Evolutionary conservation across 2,113 vertebrate genomes (phyloP).

Genomic region (Hyla sarda): DNA sequence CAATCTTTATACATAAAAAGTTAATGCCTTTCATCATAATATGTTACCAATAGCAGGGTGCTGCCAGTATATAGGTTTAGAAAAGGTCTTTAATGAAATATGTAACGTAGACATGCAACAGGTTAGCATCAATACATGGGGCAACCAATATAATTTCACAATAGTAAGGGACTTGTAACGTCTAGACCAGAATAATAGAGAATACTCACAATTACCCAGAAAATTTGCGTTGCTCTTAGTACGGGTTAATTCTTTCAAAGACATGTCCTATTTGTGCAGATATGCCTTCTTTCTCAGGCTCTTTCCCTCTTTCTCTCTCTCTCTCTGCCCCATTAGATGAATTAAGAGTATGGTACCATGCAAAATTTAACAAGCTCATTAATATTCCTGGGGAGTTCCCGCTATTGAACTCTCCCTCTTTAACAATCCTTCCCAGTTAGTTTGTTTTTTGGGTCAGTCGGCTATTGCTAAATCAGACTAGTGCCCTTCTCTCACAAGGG

Average conservation of each 20-base stretch:
- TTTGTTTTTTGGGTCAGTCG: slow-evolving; percentile 81
- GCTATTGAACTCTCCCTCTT: slow-evolving; percentile 83
- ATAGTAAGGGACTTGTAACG: slow-evolving; percentile 28
- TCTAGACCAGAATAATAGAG: slow-evolving; percentile 48
- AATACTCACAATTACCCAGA: slow-evolving; percentile 76
- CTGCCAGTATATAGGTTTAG: neutral
- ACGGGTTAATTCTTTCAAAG: slow-evolving; percentile 65
- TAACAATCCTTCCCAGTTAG: slow-evolving; percentile 76
- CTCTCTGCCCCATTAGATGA: slow-evolving; percentile 78
- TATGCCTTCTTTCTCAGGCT: slow-evolving; percentile 53
- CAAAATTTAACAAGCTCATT: slow-evolving; percentile 90
- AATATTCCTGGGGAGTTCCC: slow-evolving; percentile 82
- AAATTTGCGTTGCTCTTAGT: slow-evolving; percentile 64
- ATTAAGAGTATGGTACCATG: slow-evolving; percentile 83
- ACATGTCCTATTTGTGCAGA: slow-evolving; percentile 63
- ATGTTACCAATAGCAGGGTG: neutral
- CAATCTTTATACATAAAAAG: neutral
- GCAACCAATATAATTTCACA: neutral
- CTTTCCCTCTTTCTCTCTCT: slow-evolving; percentile 56
- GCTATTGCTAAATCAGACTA: slow-evolving; percentile 95
- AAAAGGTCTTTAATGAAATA: neutral
- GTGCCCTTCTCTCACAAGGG: slow-evolving; percentile 86
- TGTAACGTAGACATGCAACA: slow-evolving; percentile 3
- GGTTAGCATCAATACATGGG: neutral
- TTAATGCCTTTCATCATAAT: neutral